These are phyloP conservation scores for Andrena chrysosceles DNA, from an alignment of 2,888 invertebrate genomes.

Conservation along the genomic window DNA sequence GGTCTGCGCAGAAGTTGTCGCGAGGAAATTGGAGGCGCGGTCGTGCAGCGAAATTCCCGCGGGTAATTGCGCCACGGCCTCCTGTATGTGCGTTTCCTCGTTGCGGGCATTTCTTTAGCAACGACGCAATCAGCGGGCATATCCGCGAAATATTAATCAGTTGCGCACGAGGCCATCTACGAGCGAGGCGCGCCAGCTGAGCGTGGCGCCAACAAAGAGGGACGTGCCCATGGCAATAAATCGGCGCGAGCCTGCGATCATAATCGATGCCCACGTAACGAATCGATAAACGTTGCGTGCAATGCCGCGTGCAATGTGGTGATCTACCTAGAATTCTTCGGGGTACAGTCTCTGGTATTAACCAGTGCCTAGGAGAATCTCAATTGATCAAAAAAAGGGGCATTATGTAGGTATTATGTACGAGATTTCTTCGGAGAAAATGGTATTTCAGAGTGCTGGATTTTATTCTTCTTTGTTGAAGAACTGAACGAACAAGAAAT, in stretches of 20 bases:
- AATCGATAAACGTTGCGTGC: constrained; percentile 74
- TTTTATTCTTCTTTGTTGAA: too few species aligned
- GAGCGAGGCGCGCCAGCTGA: constrained; percentile 13
- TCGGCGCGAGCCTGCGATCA: constrained; percentile 74
- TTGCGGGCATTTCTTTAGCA: constrained; percentile 36
- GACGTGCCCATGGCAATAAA: constrained; percentile 71
- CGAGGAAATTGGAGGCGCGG: not conserved
- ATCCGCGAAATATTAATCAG: constrained; percentile 43
- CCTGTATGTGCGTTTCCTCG: constrained; percentile 19
- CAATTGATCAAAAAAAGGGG: too few species aligned
- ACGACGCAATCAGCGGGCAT: constrained; percentile 40
- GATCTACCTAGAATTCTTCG: constrained; percentile 8
- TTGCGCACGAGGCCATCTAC: constrained; percentile 17
- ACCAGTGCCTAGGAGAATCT: too few species aligned
- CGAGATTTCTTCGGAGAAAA: too few species aligned
- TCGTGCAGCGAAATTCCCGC: constrained; percentile 30
- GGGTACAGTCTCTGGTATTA: not conserved
- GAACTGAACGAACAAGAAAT: too few species aligned
- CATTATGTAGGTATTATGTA: too few species aligned
- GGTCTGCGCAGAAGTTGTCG: not conserved
- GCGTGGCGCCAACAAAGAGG: constrained; percentile 71
- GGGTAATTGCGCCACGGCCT: constrained; percentile 31
- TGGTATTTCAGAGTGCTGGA: too few species aligned
- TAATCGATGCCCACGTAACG: constrained; percentile 73
- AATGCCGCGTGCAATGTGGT: constrained; percentile 49